A percentile compares a stretch with the other conserved stretches of the same genome.
phyloP scores from a whole-genome alignment of 2,113 vertebrate species.

The Oceanites oceanicus region DNA sequence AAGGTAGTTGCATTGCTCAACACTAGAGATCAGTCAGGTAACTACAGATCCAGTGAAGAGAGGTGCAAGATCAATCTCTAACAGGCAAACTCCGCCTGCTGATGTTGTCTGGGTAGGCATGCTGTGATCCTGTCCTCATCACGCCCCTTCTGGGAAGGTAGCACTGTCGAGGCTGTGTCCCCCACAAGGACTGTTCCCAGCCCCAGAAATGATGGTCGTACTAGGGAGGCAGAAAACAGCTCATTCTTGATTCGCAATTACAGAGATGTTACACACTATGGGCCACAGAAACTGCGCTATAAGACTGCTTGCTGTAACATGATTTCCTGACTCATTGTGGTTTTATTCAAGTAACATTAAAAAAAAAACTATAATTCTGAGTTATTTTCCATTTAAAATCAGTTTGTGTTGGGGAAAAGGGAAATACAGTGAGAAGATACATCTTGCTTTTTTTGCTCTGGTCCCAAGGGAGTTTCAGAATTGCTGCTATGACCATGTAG shows the following conservation, averaged over 20 bases:
- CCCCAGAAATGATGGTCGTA: fast-evolving
- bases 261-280: neutral
- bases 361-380: fast-evolving
- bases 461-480: neutral
- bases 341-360: neutral
- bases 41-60: neutral
- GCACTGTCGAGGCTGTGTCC: neutral
- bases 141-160: neutral
- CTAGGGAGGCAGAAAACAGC: neutral
- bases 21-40: fast-evolving
- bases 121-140: neutral
- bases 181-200: neutral
- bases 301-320: neutral
- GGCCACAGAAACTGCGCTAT: neutral
- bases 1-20: neutral
- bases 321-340: neutral
- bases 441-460: neutral
- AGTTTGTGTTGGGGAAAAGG: neutral
- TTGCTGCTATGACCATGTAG: neutral
- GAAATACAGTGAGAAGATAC: neutral
- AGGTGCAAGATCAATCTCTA: neutral
- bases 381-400: neutral
- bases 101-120: neutral
- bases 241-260: fast-evolving
- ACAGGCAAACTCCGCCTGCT: neutral